Conservation (phyloP, 2,797 vertebrate genomes). For the Parambassis ranga region DNA sequence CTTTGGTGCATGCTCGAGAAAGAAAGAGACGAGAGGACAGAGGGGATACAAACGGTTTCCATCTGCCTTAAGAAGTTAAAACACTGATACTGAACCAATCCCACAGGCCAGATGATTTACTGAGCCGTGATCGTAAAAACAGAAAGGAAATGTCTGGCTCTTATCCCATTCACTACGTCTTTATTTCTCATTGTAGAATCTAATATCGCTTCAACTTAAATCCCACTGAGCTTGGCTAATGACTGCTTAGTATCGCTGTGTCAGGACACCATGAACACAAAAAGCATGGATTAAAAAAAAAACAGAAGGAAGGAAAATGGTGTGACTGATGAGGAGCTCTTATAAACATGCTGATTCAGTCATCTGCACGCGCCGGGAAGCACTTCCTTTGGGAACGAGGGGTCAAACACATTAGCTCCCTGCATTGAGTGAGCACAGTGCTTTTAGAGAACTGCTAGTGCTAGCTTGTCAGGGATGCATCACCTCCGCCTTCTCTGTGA, state of each 20-base stretch:
- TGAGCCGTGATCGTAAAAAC: conserved; percentile 6
- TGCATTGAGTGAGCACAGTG: conserved; percentile 43
- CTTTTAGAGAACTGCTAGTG: conserved; percentile 41
- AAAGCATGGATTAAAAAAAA: conserved; percentile 36
- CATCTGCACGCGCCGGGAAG: conserved; percentile 46
- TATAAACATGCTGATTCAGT: conserved; percentile 72
- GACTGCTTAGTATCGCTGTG: conserved; percentile 39
- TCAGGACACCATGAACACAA: conserved; percentile 35
- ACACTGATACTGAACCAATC: not conserved
- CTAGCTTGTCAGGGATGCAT: conserved; percentile 34
- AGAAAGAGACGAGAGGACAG: conserved; percentile 12
- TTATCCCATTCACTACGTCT: not conserved
- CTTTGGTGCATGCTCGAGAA: conserved; percentile 10
- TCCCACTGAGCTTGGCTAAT: conserved; percentile 37
- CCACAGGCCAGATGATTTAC: conserved; percentile 11
- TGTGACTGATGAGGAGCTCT: conserved; percentile 65
- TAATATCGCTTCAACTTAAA: conserved; percentile 14
- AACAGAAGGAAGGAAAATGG: conserved; percentile 19
- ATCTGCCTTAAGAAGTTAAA: conserved; percentile 4
- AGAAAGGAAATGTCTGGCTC: not conserved
- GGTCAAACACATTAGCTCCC: conserved; percentile 75
- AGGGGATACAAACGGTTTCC: conserved; percentile 28
- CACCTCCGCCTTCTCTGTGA: conserved; percentile 30
- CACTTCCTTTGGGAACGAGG: conserved; percentile 62
- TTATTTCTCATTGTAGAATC: conserved; percentile 23